phyloP scores from a whole-genome alignment of 1,140 invertebrate genomes.

The silkworm (Bombyx mori) region ASM3026992v2 NC_085119.1:15596001-15596500 shows the following conservation, averaged over 20 bases:
- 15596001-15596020: no score
- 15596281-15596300: conserved; percentile 2
- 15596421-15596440: no score
- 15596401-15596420: no score
- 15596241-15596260: conserved; percentile 1
- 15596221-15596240: not conserved
- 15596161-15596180: conserved; percentile 5
- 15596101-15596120: not conserved
- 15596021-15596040: no score
- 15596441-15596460: no score
- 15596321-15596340: no score
- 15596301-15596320: no score
- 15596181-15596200: conserved; percentile 9
- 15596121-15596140: conserved; percentile 4
- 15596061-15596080: conserved; percentile 8
- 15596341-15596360: no score
- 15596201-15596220: conserved; percentile 1
- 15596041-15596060: not conserved
- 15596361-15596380: no score
- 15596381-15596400: no score
- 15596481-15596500: no score
- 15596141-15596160: not conserved
- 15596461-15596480: no score
- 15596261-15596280: not conserved
- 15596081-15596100: conserved; percentile 12